phyloP scores from a whole-genome alignment of 1,140 invertebrate species.

The Bombyx mori region DNA sequence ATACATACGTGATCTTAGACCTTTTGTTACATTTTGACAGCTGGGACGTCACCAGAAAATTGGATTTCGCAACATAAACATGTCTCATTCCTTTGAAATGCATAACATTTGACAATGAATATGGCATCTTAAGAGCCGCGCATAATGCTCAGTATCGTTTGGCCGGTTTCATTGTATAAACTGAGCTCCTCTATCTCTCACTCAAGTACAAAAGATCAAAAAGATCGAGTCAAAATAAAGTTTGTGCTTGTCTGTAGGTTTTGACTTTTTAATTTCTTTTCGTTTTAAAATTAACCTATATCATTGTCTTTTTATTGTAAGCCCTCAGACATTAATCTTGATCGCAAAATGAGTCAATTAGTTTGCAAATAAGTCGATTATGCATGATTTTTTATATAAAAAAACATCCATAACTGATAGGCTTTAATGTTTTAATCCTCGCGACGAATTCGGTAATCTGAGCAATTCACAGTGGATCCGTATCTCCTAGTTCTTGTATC shows the following conservation, averaged over 20 bases:
- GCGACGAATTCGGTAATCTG: background rate
- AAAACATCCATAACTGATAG: background rate
- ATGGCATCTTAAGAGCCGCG: too few relatives aligned
- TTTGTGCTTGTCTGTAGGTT: too few relatives aligned
- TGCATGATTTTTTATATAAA: background rate
- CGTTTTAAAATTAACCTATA: too few relatives aligned
- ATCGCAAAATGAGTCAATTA: constrained; percentile 38
- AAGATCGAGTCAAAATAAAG: too few relatives aligned
- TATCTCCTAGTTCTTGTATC: background rate
- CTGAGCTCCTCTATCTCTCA: too few relatives aligned
- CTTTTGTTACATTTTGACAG: constrained; percentile 49
- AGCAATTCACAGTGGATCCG: background rate
- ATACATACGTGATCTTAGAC: constrained; percentile 6
- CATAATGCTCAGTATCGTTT: too few relatives aligned
- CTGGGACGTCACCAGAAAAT: constrained; percentile 69
- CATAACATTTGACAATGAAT: background rate
- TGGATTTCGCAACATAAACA: constrained; percentile 70
- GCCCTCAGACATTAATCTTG: constrained; percentile 21
- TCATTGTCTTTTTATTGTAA: constrained; percentile 20
- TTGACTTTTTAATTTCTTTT: too few relatives aligned
- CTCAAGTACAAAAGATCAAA: too few relatives aligned
- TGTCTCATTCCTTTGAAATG: constrained; percentile 34
- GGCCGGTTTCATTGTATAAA: too few relatives aligned
- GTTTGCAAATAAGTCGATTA: constrained; percentile 25
- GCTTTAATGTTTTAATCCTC: constrained; percentile 1